These are phyloP conservation scores for Achroia grisella DNA, from an alignment of 1,140 invertebrate species.

Conservation along the genomic window DNA sequence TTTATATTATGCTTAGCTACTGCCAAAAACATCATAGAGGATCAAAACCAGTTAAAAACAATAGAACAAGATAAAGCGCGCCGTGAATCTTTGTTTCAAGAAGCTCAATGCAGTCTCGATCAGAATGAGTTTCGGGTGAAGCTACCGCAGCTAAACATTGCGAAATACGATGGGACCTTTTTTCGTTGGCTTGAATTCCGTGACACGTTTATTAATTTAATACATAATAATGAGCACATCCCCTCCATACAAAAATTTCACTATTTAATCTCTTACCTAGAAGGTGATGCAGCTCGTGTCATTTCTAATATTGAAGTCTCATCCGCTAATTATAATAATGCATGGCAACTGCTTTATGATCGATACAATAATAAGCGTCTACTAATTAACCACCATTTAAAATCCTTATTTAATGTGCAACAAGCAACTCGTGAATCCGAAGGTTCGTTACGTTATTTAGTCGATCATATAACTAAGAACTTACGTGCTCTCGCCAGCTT, in stretches of 20 bases:
- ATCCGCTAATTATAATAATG: slow-evolving; percentile 15
- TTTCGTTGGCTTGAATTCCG: slow-evolving; percentile 1
- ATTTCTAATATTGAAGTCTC: slow-evolving; percentile 15
- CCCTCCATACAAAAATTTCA: slow-evolving; percentile 13
- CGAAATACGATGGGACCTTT: neutral
- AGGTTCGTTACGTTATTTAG: slow-evolving; percentile 21
- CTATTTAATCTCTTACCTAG: slow-evolving; percentile 13
- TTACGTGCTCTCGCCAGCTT: slow-evolving; percentile 29
- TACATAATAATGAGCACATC: slow-evolving; percentile 11
- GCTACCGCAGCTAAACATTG: neutral
- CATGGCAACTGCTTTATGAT: slow-evolving; percentile 20
- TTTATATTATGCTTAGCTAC: slow-evolving; percentile 4
- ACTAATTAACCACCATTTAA: slow-evolving; percentile 26
- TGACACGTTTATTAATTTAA: neutral
- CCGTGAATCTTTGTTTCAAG: neutral
- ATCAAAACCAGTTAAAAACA: slow-evolving; percentile 5
- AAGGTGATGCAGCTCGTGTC: no score
- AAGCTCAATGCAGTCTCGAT: neutral
- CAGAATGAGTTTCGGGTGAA: neutral
- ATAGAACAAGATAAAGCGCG: neutral
- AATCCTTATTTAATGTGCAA: no score
- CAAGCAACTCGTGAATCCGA: slow-evolving; percentile 15
- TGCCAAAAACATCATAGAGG: slow-evolving; percentile 4
- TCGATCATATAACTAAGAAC: slow-evolving; percentile 30
- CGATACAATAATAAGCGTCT: slow-evolving; percentile 25